Base-by-base conservation (phyloP, 2,888 invertebrate genomes). In the Brenthis hecate region DNA sequence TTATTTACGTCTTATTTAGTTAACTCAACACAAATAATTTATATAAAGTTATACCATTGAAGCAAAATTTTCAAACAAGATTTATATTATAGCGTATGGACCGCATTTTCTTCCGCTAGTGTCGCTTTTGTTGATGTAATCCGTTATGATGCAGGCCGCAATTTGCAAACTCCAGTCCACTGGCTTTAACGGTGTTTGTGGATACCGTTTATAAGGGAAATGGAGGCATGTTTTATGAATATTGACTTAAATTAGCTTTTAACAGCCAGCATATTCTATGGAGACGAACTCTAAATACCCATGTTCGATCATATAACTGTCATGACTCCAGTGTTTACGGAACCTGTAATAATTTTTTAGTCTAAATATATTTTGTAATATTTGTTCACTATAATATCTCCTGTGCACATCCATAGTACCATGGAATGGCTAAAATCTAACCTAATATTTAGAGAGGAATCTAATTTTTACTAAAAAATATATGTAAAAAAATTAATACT, bases 201-300 rank as follows among this genome's bases (percentile, higher is more conserved):
- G 79, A 81, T 82, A 81, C 83, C 81, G 82, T 82, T 84, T 81
- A 81, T 79, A 80, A 81, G 79, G 79, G 78, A 83, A 86, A 81
- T 80, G 73, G 75, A 78, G 74, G 74, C 78, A 77, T 65, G 56
- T 76, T 77, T 76, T 79, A 80, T 77, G 78, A 78, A 78, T 79
- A 81, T 78, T 76, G 75, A 74, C 74, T 74, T 74, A 68, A 65
- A 71, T 68, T 70, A 70, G 70, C 67, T 65, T 68, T 64, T 66
- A 71, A 71, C 71, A 64, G 63, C 14, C 36, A 47, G 50, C 48
- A 54, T 57, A 58, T 65, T 65, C 65, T 48, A 65, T 47, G 43
- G 50, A 23, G 50, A 48, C 55, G 55, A 61, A 13, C 50, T 51
- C 56, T 60, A 55, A 57, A 65, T 61, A 65, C 14, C 51, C 14